phyloP scores from a whole-genome alignment of 2,888 invertebrate genomes.

The Carabus problematicus region DNA sequence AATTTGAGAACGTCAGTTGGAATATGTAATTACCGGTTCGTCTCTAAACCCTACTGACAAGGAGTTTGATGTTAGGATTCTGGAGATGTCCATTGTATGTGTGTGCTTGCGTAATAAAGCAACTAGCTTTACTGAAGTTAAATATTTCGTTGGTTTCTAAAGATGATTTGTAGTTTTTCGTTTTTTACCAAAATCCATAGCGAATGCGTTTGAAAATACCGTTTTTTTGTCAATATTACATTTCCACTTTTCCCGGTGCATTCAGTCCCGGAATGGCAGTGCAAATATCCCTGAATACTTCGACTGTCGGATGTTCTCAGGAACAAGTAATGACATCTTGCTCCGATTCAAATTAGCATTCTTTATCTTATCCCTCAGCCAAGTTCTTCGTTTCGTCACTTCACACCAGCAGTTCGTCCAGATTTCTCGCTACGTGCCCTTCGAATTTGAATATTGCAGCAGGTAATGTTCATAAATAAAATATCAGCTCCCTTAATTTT shows the following conservation, averaged over 20 bases:
- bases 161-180: too few relatives aligned
- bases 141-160: too few relatives aligned
- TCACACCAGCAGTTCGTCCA: constrained; percentile 7
- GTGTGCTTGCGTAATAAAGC: too few relatives aligned
- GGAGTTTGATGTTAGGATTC: too few relatives aligned
- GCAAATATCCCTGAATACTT: background rate
- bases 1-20: constrained; percentile 33
- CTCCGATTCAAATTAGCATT: constrained; percentile 39
- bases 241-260: too few relatives aligned
- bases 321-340: constrained; percentile 38
- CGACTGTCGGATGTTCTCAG: constrained; percentile 6
- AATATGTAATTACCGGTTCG: constrained; percentile 25
- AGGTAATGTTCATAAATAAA: constrained; percentile 39
- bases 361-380: constrained; percentile 19
- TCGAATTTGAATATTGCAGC: constrained; percentile 38
- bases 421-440: background rate
- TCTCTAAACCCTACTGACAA: background rate
- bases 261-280: too few relatives aligned
- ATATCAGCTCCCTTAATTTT: constrained; percentile 35
- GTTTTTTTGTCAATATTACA: too few relatives aligned
- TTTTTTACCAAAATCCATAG: too few relatives aligned
- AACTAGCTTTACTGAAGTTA: too few relatives aligned
- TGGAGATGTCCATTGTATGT: too few relatives aligned
- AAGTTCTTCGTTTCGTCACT: constrained; percentile 4
- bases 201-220: too few relatives aligned